Conservation (phyloP, 2,113 vertebrate genomes). For the Ammodramus savannarum region DNA sequence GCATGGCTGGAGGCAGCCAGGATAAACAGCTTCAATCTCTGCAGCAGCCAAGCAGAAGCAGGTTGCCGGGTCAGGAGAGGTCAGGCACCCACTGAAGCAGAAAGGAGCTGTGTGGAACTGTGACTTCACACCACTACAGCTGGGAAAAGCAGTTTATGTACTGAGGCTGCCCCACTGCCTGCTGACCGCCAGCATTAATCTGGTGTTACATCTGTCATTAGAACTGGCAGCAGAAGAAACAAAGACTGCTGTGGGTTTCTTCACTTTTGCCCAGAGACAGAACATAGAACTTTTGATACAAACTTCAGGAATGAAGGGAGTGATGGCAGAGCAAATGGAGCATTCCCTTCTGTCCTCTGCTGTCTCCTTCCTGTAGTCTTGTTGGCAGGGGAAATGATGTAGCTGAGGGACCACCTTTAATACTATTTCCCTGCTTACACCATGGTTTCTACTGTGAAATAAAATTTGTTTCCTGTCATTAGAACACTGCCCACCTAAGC, state of each 20-base stretch:
- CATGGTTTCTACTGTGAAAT: neutral
- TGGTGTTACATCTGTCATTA: neutral
- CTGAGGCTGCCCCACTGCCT: neutral
- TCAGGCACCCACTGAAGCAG: neutral
- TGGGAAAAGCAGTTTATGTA: neutral
- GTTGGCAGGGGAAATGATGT: neutral
- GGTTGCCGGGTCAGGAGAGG: neutral
- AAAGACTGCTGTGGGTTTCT: neutral
- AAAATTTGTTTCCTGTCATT: neutral
- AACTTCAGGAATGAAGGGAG: neutral
- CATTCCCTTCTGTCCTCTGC: neutral
- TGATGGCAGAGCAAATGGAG: neutral
- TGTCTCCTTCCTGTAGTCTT: neutral
- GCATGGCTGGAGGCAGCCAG: neutral
- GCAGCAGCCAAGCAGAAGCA: neutral
- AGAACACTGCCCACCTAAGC: neutral
- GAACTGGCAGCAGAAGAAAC: neutral
- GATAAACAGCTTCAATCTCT: neutral
- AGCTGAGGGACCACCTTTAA: neutral
- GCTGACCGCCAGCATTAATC: neutral
- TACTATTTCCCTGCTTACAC: neutral
- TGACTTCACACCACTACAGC: fast-evolving
- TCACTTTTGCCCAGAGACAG: neutral
- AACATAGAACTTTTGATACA: fast-evolving
- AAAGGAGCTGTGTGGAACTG: neutral